Evolutionary conservation across 2,113 vertebrate genomes (phyloP).

Genomic region (Nyctereutes procyonoides): DNA sequence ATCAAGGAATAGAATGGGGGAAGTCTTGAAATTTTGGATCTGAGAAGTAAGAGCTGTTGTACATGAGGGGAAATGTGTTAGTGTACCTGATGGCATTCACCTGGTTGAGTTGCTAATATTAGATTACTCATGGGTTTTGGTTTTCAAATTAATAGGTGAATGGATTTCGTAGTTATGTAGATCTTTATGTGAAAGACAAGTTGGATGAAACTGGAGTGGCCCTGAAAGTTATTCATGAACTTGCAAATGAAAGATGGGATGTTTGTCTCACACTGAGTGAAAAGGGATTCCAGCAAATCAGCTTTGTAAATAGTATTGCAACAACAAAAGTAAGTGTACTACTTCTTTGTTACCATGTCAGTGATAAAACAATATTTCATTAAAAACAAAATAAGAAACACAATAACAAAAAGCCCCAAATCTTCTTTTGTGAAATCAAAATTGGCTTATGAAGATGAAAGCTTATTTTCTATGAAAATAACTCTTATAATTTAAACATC

Average conservation of each 20-base stretch:
- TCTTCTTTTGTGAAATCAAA: conserved; percentile 39
- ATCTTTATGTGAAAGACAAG: conserved; percentile 99
- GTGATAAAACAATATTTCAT: neutral
- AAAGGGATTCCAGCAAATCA: conserved; percentile 99
- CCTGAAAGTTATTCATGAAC: conserved; percentile 97
- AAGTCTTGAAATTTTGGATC: neutral
- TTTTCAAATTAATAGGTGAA: conserved; percentile 88
- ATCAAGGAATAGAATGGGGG: neutral
- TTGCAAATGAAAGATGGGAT: conserved; percentile 97
- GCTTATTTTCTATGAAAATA: conserved; percentile 47
- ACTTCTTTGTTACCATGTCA: neutral
- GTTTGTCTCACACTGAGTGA: conserved; percentile 98
- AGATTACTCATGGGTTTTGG: conserved; percentile 41
- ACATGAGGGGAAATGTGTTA: neutral
- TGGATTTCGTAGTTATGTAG: conserved; percentile 98
- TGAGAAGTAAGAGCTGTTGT: neutral
- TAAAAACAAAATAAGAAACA: conserved; percentile 26
- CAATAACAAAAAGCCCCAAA: neutral
- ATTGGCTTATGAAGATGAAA: conserved; percentile 50
- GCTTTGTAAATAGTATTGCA: conserved; percentile 99
- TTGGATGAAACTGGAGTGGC: conserved; percentile 97
- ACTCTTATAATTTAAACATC: neutral
- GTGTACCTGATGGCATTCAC: neutral
- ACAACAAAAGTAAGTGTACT: conserved; percentile 95
- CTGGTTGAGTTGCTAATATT: neutral